Conservation (phyloP, 2,888 invertebrate genomes). For the Hanleya hanleyi region DNA sequence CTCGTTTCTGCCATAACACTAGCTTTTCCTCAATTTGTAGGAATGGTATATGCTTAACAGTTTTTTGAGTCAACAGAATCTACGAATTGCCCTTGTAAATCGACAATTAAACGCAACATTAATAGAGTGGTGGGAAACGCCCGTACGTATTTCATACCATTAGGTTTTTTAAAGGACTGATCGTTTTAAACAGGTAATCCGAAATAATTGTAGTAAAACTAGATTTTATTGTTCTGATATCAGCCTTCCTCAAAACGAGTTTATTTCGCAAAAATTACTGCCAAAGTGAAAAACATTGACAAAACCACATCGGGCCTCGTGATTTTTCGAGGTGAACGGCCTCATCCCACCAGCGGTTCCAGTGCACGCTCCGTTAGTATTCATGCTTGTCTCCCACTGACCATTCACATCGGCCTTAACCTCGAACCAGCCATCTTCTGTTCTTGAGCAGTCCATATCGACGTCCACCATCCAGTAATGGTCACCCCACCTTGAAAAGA, state of each 20-base stretch:
- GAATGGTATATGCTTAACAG: no score
- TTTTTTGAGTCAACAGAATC: no score
- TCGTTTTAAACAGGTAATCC: no score
- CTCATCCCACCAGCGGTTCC: conserved; percentile 47
- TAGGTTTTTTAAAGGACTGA: no score
- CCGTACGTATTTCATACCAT: no score
- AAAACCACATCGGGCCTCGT: conserved; percentile 68
- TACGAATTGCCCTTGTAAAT: no score
- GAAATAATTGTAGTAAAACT: no score
- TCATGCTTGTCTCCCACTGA: conserved; percentile 48
- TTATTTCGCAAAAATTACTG: neutral
- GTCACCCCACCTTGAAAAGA: conserved; percentile 54
- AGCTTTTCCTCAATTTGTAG: no score
- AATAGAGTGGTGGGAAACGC: no score
- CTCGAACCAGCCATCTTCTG: conserved; percentile 72
- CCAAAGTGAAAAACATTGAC: conserved; percentile 65
- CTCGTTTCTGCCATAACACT: no score
- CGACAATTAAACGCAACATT: no score
- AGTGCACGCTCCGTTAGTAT: conserved; percentile 53
- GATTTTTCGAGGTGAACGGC: conserved; percentile 58
- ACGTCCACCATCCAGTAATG: conserved; percentile 72
- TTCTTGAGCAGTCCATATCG: conserved; percentile 68
- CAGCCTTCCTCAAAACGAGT: neutral
- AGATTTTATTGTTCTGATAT: no score
- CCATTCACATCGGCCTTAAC: conserved; percentile 58